A percentile compares a stretch with the other conserved stretches of the same genome.
Conservation (phyloP, 2,797 vertebrate species). For the Melanotaenia pygmaea region DNA sequence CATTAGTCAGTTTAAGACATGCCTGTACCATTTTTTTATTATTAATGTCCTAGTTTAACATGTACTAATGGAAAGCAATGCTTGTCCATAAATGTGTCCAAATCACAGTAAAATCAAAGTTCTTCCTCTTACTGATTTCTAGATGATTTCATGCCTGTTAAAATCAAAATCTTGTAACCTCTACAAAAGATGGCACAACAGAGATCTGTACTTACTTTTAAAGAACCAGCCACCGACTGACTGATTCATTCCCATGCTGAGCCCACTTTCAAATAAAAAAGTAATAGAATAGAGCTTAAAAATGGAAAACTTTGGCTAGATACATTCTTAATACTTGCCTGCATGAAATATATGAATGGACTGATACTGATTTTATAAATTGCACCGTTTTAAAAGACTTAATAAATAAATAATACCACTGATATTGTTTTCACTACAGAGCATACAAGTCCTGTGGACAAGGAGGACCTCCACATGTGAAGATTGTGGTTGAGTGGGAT, state of each 20-base stretch:
- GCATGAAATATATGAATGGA: not conserved
- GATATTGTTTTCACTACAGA: constrained; percentile 75
- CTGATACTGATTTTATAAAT: not conserved
- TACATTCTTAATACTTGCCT: not conserved
- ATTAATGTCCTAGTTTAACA: constrained; percentile 45
- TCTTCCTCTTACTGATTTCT: too few relatives aligned
- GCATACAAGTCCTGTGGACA: constrained; percentile 96
- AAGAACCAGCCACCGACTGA: not conserved
- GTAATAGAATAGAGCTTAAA: constrained; percentile 30
- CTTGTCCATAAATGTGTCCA: not conserved
- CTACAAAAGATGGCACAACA: not conserved
- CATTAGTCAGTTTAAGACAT: constrained; percentile 10
- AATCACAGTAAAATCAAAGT: not conserved
- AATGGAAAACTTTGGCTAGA: not conserved
- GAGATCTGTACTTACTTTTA: not conserved
- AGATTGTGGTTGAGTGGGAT: constrained; percentile 99
- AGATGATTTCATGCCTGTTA: too few relatives aligned
- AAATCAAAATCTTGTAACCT: not conserved
- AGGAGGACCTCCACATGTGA: constrained; percentile 95
- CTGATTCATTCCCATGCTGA: not conserved
- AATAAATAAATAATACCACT: not conserved
- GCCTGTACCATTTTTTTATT: constrained; percentile 45
- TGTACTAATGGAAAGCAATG: not conserved
- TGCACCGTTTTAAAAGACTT: not conserved
- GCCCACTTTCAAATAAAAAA: not conserved